These are phyloP conservation scores for Campylorhamphus procurvoides DNA, from an alignment of 2,113 vertebrate species.

Conservation along the genomic window DNA sequence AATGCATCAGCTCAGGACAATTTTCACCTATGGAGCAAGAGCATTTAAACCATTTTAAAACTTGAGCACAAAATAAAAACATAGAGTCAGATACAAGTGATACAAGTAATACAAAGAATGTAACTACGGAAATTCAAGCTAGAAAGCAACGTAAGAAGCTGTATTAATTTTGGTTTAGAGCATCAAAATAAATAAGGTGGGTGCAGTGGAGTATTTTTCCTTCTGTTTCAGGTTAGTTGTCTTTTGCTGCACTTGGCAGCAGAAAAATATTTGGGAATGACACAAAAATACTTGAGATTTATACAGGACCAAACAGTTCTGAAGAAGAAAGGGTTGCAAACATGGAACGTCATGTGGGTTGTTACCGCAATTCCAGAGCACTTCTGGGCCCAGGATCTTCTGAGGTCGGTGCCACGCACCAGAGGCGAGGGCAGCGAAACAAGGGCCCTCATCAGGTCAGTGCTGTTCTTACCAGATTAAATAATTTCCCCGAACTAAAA, in stretches of 20 bases:
- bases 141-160: background rate
- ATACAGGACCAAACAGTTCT: accelerated
- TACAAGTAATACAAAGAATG: background rate
- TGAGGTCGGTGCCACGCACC: background rate
- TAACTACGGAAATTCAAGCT: background rate
- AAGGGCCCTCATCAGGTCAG: background rate
- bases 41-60: background rate
- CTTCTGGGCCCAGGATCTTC: accelerated
- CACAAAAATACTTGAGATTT: background rate
- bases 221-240: background rate
- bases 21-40: background rate
- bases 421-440: background rate
- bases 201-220: background rate
- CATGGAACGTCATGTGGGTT: too few species aligned
- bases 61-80: background rate
- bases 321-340: background rate
- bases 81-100: background rate
- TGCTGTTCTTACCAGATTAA: accelerated
- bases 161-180: background rate
- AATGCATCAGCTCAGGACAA: background rate
- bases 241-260: background rate
- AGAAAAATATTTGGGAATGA: background rate
- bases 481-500: background rate
- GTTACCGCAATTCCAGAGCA: accelerated
- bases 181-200: background rate